Conservation (phyloP, 2,888 invertebrate species). For the Zonitis immaculata region DNA sequence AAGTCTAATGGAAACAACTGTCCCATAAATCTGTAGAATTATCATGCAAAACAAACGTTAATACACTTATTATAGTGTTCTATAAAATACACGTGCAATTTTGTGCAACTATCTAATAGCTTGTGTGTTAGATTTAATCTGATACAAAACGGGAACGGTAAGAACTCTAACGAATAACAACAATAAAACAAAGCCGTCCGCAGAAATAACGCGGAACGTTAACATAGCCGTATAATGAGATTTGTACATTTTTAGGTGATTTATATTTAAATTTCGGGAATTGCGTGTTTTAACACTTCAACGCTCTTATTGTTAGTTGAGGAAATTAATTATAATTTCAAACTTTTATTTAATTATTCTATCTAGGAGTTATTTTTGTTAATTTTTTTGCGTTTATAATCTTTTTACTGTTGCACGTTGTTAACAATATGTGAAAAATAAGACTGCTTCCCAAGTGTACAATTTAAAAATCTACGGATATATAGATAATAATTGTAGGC, state of each 20-base stretch:
- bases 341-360: no score
- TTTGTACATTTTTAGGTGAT: neutral
- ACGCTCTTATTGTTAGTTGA: neutral
- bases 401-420: slow-evolving; percentile 1
- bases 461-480: neutral
- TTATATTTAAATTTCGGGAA: neutral
- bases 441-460: neutral
- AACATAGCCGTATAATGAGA: no score
- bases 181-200: no score
- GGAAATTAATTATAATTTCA: neutral
- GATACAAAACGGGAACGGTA: no score
- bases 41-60: slow-evolving; percentile 6
- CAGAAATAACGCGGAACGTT: no score
- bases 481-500: slow-evolving; percentile 4
- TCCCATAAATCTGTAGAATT: neutral
- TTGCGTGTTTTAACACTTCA: neutral
- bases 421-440: slow-evolving; percentile 4
- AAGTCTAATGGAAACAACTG: slow-evolving; percentile 1
- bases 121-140: neutral
- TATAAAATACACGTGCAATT: slow-evolving; percentile 2
- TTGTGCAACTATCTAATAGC: neutral
- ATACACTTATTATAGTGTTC: neutral
- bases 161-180: no score
- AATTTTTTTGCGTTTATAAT: neutral
- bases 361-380: no score